Percentiles rank a stretch among this genome's conserved stretches.
These are phyloP conservation scores for Tupaia tana DNA, from an alignment of 2,113 vertebrate species.

Conservation along the genomic window DNA sequence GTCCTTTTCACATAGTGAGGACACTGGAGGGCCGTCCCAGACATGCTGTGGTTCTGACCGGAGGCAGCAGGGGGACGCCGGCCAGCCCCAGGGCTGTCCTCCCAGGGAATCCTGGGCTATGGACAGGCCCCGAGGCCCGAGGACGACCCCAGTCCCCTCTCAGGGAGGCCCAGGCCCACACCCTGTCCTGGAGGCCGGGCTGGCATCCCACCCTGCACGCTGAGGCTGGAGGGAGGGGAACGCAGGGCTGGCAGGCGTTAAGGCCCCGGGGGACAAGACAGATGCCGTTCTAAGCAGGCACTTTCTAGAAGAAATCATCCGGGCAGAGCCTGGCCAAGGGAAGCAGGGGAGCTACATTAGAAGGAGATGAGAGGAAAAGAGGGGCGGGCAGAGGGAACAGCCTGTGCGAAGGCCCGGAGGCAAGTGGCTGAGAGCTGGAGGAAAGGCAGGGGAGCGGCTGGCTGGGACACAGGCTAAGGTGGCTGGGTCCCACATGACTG, in stretches of 20 bases:
- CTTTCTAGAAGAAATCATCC: neutral
- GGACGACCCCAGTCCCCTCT: neutral
- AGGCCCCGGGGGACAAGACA: neutral
- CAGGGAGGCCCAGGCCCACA: neutral
- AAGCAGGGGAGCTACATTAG: neutral
- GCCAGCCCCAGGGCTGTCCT: too few relatives aligned
- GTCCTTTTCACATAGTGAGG: too few relatives aligned
- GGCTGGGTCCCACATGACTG: too few relatives aligned
- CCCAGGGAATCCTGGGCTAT: neutral
- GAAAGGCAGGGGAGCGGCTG: neutral
- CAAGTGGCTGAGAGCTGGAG: neutral
- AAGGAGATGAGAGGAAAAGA: neutral
- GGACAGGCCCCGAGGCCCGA: neutral
- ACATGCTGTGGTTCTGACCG: neutral
- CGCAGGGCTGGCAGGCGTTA: neutral
- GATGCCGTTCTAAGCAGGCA: accelerated
- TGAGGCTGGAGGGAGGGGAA: neutral
- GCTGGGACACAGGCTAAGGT: too few relatives aligned
- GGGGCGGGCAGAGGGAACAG: neutral
- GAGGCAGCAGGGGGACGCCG: neutral
- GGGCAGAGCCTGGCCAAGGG: neutral
- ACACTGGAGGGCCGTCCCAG: neutral
- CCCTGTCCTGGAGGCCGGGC: neutral
- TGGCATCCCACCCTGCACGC: neutral
- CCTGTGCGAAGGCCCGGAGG: neutral